Conservation (phyloP, 2,888 invertebrate genomes). For the Chloroclystis v-ata region DNA sequence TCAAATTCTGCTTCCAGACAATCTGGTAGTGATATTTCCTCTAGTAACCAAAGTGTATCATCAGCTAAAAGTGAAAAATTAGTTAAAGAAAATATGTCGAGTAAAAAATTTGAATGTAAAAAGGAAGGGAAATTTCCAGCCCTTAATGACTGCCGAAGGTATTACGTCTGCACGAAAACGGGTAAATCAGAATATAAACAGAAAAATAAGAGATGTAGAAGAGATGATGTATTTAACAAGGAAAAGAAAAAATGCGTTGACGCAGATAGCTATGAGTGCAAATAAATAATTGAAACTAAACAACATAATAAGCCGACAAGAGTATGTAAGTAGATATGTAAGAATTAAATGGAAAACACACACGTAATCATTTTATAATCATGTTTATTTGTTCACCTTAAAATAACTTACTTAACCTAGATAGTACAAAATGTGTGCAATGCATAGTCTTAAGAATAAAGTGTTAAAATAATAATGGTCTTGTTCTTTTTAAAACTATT, state of each 20-base stretch:
- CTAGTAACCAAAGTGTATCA: conserved; percentile 24
- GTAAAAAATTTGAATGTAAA: conserved; percentile 33
- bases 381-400: background rate
- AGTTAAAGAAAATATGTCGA: background rate
- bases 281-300: conserved; percentile 5
- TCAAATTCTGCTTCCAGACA: conserved; percentile 21
- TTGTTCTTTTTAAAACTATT: conserved; percentile 1
- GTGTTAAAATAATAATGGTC: background rate
- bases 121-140: conserved; percentile 38
- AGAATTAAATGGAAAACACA: too few species aligned
- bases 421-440: background rate
- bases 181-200: conserved; percentile 44
- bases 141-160: conserved; percentile 59
- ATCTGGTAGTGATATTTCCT: conserved; percentile 26
- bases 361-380: background rate
- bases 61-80: conserved; percentile 16
- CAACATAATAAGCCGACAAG: background rate
- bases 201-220: conserved; percentile 60
- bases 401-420: background rate
- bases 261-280: conserved; percentile 51
- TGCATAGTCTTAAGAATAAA: conserved; percentile 4
- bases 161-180: conserved; percentile 60
- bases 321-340: background rate
- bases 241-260: conserved; percentile 55
- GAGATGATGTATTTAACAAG: conserved; percentile 61